These are phyloP conservation scores for Anabacerthia variegaticeps DNA, from an alignment of 2,797 vertebrate genomes.

Conservation along the genomic window DNA sequence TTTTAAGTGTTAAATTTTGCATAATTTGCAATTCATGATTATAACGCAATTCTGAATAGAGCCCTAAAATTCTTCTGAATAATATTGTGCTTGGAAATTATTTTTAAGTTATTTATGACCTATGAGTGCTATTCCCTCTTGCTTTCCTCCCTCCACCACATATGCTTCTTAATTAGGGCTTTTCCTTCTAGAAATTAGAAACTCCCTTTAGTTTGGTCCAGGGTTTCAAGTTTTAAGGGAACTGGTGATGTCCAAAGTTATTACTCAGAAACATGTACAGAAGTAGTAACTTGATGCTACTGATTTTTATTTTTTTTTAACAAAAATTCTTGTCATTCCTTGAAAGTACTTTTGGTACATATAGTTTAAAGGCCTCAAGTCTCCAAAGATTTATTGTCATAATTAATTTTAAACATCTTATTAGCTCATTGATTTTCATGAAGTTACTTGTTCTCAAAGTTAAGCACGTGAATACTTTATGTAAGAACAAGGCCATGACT, in stretches of 20 bases:
- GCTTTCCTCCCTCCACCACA: neutral
- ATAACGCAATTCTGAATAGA: neutral
- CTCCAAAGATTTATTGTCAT: slow-evolving; percentile 8
- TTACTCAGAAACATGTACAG: neutral
- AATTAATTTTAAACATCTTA: slow-evolving; percentile 25
- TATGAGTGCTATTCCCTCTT: neutral
- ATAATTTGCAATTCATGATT: neutral
- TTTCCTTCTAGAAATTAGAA: neutral
- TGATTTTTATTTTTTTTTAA: neutral
- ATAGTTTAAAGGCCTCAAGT: neutral
- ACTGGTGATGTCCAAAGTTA: neutral
- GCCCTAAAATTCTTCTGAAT: neutral
- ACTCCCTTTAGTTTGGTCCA: neutral
- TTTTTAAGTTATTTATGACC: neutral
- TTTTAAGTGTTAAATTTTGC: neutral
- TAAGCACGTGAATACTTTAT: neutral
- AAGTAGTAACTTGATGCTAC: neutral
- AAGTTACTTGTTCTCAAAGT: neutral
- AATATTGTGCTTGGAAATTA: neutral
- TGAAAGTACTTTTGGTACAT: neutral
- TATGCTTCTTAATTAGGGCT: neutral
- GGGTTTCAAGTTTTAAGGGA: neutral
- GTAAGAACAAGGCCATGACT: neutral
- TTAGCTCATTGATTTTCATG: slow-evolving; percentile 38
- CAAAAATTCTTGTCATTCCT: neutral